Conservation (phyloP, 1,140 invertebrate genomes). For the Zaprionus davidi region DNA sequence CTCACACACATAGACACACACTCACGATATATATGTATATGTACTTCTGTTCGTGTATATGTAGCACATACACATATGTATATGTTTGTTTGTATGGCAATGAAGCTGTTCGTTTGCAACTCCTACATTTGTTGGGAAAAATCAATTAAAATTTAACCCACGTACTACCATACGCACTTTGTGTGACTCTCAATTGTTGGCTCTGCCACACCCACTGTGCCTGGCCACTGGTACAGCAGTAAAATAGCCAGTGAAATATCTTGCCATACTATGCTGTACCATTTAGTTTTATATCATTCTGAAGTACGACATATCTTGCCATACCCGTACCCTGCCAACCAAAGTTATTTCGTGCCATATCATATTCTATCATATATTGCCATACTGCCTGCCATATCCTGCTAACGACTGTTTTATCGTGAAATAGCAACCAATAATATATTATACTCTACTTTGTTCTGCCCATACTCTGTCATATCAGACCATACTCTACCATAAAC, state of each 20-base stretch:
- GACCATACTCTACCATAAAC: neutral
- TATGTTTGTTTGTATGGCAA: conserved; percentile 4
- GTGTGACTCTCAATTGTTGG: conserved; percentile 16
- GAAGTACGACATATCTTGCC: neutral
- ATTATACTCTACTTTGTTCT: no score
- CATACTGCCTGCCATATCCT: neutral
- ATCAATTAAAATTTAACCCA: conserved; percentile 81
- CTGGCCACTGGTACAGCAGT: neutral
- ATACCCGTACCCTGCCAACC: neutral
- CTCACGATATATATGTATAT: conserved; percentile 8
- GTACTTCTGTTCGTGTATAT: conserved; percentile 11
- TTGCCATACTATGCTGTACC: neutral
- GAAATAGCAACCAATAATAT: no score
- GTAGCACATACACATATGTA: neutral
- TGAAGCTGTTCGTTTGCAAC: conserved; percentile 30
- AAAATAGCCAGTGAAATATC: neutral
- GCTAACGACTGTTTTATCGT: no score
- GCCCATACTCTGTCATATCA: neutral
- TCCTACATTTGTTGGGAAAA: conserved; percentile 67
- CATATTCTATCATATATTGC: neutral
- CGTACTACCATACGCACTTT: conserved; percentile 52
- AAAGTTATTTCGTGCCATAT: neutral
- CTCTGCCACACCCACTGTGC: conserved; percentile 11
- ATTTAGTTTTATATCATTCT: neutral
- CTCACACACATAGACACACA: conserved; percentile 21